A percentile compares a stretch with the other conserved stretches of the same genome.
Evolutionary conservation across 1,140 invertebrate species (phyloP).

Genomic region (Eupristina koningsbergeri): DNA sequence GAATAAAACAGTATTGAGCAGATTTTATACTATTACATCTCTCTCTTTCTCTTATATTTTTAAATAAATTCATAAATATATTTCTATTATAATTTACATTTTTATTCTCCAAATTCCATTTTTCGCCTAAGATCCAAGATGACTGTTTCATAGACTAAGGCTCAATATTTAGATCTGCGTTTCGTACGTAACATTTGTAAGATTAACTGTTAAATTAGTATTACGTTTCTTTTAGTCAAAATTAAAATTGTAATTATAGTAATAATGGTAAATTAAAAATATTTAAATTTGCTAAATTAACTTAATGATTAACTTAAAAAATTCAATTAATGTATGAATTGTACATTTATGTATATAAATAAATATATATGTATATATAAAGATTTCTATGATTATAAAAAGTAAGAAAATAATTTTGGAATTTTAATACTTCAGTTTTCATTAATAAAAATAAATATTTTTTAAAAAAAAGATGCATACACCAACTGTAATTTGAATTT

Average conservation of each 20-base stretch:
- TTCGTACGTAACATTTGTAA: slow-evolving; percentile 19
- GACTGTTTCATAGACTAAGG: slow-evolving; percentile 29
- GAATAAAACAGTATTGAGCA: too few relatives aligned
- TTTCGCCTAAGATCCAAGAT: too few relatives aligned
- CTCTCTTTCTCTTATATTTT: too few relatives aligned
- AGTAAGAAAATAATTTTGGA: slow-evolving; percentile 39
- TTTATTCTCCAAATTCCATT: too few relatives aligned
- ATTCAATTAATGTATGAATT: not conserved
- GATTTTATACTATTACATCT: too few relatives aligned
- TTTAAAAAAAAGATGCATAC: not conserved
- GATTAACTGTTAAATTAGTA: slow-evolving; percentile 19
- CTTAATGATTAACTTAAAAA: slow-evolving; percentile 7
- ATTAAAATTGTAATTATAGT: slow-evolving; percentile 31
- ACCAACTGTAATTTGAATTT: too few relatives aligned
- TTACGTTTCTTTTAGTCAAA: slow-evolving; percentile 33
- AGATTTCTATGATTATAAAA: slow-evolving; percentile 13
- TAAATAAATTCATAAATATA: too few relatives aligned
- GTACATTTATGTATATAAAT: too few relatives aligned
- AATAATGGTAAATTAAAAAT: slow-evolving; percentile 23
- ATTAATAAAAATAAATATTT: slow-evolving; percentile 8
- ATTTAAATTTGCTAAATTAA: slow-evolving; percentile 24
- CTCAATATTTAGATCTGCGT: slow-evolving; percentile 26
- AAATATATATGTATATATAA: too few relatives aligned
- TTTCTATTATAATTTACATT: too few relatives aligned
- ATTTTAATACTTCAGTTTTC: slow-evolving; percentile 38